A percentile compares a stretch with the other conserved stretches of the same genome.
Evolutionary conservation across 2,888 invertebrate species (phyloP).

Genomic region (Zygothrica quintamaculata): DNA sequence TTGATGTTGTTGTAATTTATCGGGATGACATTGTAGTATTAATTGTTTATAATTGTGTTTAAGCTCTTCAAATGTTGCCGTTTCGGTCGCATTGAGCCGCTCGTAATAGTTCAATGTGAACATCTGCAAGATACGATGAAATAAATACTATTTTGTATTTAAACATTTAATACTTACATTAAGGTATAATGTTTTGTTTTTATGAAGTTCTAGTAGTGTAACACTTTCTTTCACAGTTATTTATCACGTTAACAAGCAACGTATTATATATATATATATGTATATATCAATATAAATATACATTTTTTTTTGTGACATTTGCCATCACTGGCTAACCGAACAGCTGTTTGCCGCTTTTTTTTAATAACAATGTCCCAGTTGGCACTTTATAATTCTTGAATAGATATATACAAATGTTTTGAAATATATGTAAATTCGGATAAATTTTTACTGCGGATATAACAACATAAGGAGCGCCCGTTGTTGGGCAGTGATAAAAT

Average conservation of each 20-base stretch:
- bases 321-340: too few species aligned
- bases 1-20: conserved; percentile 79
- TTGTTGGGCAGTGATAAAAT: conserved; percentile 46
- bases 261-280: conserved; percentile 1
- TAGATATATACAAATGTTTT: too few species aligned
- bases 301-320: too few species aligned
- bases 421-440: too few species aligned
- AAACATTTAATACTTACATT: conserved; percentile 60
- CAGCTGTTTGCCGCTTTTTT: too few species aligned
- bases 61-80: conserved; percentile 79
- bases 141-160: conserved; percentile 31
- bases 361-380: too few species aligned
- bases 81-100: conserved; percentile 72
- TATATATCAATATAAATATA: neutral
- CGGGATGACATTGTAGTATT: conserved; percentile 84
- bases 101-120: conserved; percentile 81
- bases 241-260: conserved; percentile 3
- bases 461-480: conserved; percentile 41
- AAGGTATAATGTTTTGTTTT: conserved; percentile 14
- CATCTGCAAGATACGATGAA: conserved; percentile 59
- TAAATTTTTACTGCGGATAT: conserved; percentile 42
- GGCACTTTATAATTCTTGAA: too few species aligned
- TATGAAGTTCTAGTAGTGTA: conserved; percentile 7
- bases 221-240: conserved; percentile 19
- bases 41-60: conserved; percentile 83